A percentile compares a stretch with the other conserved stretches of the same genome.
Conservation (phyloP, 2,888 invertebrate species). For the Pachycephus smyrnensis region DNA sequence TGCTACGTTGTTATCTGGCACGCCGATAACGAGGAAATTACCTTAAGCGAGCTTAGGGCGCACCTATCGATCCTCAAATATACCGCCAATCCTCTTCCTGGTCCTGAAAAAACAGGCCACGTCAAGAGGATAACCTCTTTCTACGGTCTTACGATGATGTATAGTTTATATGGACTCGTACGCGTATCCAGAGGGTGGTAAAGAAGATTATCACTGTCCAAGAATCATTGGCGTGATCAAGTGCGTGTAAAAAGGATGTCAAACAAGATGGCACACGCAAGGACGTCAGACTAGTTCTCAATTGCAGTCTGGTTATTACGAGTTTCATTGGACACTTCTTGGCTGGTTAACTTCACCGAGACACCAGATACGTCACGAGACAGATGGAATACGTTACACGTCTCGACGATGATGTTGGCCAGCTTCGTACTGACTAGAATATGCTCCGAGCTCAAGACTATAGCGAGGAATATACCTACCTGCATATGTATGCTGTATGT, state of each 20-base stretch:
- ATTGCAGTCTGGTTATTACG: neutral
- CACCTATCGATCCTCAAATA: constrained; percentile 5
- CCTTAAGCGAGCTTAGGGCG: neutral
- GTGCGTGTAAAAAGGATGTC: neutral
- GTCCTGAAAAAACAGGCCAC: neutral
- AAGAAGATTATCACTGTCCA: neutral
- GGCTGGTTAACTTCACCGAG: neutral
- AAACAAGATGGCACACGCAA: neutral
- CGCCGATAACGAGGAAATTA: neutral
- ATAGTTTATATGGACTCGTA: neutral
- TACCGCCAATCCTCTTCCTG: neutral
- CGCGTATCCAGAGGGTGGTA: neutral
- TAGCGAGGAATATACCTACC: neutral
- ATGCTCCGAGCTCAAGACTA: neutral
- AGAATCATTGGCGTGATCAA: neutral
- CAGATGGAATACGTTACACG: neutral
- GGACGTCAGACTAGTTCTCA: neutral
- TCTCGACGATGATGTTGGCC: neutral
- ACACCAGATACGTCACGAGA: neutral
- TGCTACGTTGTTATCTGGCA: neutral
- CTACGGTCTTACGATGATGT: neutral
- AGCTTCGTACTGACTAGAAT: neutral
- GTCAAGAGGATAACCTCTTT: neutral
- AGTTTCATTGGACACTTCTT: neutral
- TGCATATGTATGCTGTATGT: neutral